A percentile compares a stretch with the other conserved stretches of the same genome.
Evolutionary conservation across 2,113 vertebrate species (phyloP).

Genomic region (Actenoides hombroni): DNA sequence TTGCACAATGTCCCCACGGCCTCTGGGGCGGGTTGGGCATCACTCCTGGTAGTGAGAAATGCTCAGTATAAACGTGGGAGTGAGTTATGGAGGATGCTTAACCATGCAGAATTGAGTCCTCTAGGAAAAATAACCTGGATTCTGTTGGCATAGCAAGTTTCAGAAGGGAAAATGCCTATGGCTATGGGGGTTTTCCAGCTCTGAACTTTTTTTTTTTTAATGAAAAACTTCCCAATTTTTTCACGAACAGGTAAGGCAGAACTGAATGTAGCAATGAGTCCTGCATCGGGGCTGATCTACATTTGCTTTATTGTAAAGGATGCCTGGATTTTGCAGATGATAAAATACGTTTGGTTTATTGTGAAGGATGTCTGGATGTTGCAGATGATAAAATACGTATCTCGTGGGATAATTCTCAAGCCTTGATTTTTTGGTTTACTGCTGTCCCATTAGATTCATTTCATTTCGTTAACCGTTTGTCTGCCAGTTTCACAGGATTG

Average conservation of each 20-base stretch:
- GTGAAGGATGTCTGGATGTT: neutral
- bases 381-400: neutral
- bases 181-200: neutral
- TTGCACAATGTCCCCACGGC: rapidly evolving
- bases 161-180: neutral
- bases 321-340: neutral
- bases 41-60: neutral
- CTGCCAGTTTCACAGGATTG: neutral
- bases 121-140: neutral
- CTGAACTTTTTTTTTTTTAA: neutral
- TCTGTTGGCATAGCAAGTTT: neutral
- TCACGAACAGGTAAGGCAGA: slow-evolving; percentile 11
- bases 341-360: neutral
- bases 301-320: neutral
- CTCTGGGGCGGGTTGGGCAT: neutral
- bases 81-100: neutral
- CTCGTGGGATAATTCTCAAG: neutral
- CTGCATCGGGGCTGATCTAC: neutral
- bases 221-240: neutral
- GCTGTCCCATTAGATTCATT: neutral
- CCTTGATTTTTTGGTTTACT: neutral
- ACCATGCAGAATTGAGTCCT: neutral
- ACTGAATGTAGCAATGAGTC: neutral
- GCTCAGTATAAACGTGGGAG: neutral
- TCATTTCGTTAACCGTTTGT: neutral